phyloP scores from a whole-genome alignment of 2,797 vertebrate species.

The Vireo griseus region DNA sequence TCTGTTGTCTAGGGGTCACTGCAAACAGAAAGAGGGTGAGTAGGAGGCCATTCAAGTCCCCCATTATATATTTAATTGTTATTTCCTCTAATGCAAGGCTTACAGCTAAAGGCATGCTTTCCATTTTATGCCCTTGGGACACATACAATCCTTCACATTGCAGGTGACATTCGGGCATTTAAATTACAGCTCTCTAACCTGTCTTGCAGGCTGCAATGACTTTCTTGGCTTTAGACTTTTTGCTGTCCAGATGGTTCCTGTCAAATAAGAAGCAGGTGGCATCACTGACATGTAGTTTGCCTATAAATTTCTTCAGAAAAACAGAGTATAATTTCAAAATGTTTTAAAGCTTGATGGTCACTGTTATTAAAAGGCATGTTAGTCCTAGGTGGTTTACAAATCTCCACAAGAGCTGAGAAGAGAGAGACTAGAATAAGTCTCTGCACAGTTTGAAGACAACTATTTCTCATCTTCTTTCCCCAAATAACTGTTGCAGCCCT shows the following conservation, averaged over 20 bases:
- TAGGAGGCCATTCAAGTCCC: not conserved
- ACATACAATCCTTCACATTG: not conserved
- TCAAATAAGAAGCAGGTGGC: slow-evolving; percentile 34
- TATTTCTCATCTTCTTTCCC: not conserved
- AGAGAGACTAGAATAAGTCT: not conserved
- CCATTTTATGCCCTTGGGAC: not conserved
- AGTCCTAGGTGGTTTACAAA: not conserved
- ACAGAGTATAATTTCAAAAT: not conserved
- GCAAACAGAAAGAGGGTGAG: not conserved
- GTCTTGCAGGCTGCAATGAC: not conserved
- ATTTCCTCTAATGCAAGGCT: not conserved
- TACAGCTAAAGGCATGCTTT: slow-evolving; percentile 20
- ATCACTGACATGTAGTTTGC: not conserved
- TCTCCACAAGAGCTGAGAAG: not conserved
- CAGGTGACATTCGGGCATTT: not conserved
- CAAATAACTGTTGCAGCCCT: not conserved
- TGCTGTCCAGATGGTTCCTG: slow-evolving; percentile 3
- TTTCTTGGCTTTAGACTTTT: not conserved
- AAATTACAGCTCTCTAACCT: not conserved
- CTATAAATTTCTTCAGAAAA: slow-evolving; percentile 4
- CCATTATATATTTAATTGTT: not conserved
- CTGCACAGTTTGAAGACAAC: not conserved
- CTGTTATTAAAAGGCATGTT: not conserved
- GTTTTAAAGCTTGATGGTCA: not conserved
- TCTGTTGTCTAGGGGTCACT: not conserved